phyloP scores from a whole-genome alignment of 2,797 vertebrate genomes.

The Chelonia mydas region DNA sequence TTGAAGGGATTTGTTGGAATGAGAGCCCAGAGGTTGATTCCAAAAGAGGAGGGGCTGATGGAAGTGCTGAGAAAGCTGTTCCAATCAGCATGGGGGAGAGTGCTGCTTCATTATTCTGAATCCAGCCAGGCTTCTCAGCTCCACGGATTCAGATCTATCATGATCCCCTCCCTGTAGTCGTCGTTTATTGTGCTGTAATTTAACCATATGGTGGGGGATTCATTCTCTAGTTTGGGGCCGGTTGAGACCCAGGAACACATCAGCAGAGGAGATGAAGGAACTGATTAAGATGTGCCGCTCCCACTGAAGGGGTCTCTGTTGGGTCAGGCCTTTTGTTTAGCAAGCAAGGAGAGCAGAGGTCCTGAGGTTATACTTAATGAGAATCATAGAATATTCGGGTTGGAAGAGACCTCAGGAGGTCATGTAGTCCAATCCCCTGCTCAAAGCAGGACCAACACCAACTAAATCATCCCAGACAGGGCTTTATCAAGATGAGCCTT shows the following conservation, averaged over 20 bases:
- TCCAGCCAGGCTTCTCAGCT: neutral
- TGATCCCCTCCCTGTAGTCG: neutral
- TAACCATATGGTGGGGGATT: neutral
- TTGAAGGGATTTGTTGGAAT: neutral
- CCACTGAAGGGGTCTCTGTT: neutral
- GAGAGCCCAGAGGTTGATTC: neutral
- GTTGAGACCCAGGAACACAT: constrained; percentile 51
- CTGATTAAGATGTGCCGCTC: constrained; percentile 52
- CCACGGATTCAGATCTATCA: neutral
- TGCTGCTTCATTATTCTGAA: neutral
- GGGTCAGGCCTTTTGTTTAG: constrained; percentile 9
- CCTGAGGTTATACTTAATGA: neutral
- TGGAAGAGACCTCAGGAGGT: no score
- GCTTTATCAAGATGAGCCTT: no score
- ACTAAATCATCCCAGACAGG: no score
- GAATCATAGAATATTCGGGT: no score
- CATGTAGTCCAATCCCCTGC: no score
- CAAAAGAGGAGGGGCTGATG: neutral
- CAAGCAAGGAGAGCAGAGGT: neutral
- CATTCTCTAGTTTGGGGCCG: neutral
- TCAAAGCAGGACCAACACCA: no score
- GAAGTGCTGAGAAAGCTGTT: neutral
- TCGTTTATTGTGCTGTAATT: constrained; percentile 5
- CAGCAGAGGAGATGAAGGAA: constrained; percentile 19
- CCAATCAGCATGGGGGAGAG: neutral